Conservation (phyloP, 2,888 invertebrate species). For the Rhingia rostrata region DNA sequence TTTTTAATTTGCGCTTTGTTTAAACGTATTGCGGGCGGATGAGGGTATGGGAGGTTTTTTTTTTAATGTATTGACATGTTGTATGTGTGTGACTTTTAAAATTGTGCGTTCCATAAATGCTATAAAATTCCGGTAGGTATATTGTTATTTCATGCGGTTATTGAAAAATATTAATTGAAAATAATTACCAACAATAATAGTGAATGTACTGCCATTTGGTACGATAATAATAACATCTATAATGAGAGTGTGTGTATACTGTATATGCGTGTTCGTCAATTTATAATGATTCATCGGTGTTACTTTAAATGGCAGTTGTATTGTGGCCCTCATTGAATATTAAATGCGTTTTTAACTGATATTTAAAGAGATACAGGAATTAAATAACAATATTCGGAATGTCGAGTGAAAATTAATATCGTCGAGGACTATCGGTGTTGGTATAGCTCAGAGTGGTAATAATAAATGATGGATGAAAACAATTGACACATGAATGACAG, state of each 20-base stretch:
- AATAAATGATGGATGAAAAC: no score
- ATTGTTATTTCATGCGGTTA: constrained; percentile 36
- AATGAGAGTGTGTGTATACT: background rate
- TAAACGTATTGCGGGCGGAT: background rate
- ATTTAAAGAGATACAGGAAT: constrained; percentile 9
- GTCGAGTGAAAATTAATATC: background rate
- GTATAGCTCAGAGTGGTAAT: no score
- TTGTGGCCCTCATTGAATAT: background rate
- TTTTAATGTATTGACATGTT: constrained; percentile 30
- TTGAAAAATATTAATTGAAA: constrained; percentile 48
- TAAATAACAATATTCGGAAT: background rate
- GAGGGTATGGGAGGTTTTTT: background rate
- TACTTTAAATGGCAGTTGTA: constrained; percentile 26
- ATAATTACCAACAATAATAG: constrained; percentile 37
- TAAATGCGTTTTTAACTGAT: constrained; percentile 16
- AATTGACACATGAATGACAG: no score
- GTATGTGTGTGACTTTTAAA: constrained; percentile 1
- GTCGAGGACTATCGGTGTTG: no score
- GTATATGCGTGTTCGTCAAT: constrained; percentile 9
- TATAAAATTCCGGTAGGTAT: background rate
- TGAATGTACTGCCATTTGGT: background rate
- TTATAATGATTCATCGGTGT: constrained; percentile 24
- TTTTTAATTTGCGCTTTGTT: constrained; percentile 52
- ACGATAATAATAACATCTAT: background rate
- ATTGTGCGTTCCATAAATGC: constrained; percentile 14